Evolutionary conservation across 2,113 vertebrate genomes (phyloP), one percentile per base, ranked within the genome.

Genomic region (Xerus inauris): DNA sequence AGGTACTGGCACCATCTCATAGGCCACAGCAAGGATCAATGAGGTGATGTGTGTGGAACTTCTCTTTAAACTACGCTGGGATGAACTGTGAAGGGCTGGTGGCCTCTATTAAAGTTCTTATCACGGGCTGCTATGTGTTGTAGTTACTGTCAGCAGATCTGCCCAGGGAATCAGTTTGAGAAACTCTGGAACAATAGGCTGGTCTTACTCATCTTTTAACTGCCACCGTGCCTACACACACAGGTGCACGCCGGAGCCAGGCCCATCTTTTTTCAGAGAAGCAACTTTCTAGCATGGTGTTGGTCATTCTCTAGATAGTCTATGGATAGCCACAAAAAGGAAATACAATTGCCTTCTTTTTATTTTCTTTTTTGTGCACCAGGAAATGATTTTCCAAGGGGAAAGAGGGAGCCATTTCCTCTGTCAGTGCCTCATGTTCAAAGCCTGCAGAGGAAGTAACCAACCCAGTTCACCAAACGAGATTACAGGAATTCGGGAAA

Each of bases 401-500:
- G 9, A 67, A 75, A 49, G 54, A 57, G 13, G 57, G 32, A 59
- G 5, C 75, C 3, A 30, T 45, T 75, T 9, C 19, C 28, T 79
- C 45, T 12, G 12, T 32, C 45, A 51, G 59, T 92, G 47, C 54
- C 69, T 83, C 94, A 32, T 76, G 89, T 51, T 83, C 72, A 92
- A 94, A 94, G 72, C 42, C 88, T 89, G 65, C 67, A 57, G 65
- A 87, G 45, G 30, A 64, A 94, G 73, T 38, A 54, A 69, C 59
- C 57, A 93, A 72, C 69, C 40, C 57, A 49, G 57, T 80, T 93
- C 89, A 91, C 94, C 95, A 91, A 86, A 54, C 80, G 86, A 80
- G 71, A 91, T 95, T 82, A 86, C 42, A 89, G 77, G 89, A 57
- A 93, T 93, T 80, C 83, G 84, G 95, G 87, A 98, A 95, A 95